Base-by-base conservation (phyloP, 2,113 vertebrate genomes). In the Sander vitreus region DNA sequence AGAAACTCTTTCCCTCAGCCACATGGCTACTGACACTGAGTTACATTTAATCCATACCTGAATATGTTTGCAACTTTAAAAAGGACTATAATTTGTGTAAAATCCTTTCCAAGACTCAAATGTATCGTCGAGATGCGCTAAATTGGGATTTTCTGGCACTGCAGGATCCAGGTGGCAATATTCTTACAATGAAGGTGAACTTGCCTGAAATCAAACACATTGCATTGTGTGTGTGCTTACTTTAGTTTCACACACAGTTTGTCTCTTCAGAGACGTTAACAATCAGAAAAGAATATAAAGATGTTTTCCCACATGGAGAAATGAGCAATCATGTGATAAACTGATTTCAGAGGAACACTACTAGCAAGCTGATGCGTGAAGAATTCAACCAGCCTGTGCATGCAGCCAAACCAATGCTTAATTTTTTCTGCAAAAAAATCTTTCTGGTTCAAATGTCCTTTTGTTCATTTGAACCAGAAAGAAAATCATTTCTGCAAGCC, bases 1-100 rank as follows among this genome's bases (percentile, higher is more conserved):
- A 85, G 89, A 84, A 92, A 91, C 87, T 58, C 87, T 58, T 83
- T 59, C 14, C 33, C 76, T 85, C 76, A 74, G 73, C 67, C 66
- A 51, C 63, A 69, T 19, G 18, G 48, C 73, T 25, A 25, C 59
- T 70, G 80, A 87, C 74, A 63, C 77, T 9, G 25, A 64, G 59
- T 69, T 66, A 69, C 62, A 67, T 78, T 85, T 85, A 81, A 90
- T 87, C 84, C 66, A 67, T 76, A 82, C 74, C 50, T 73, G 63
- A 79, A 89, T 45, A 45, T 54, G 62, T 80, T 73, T 80, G 68
- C 21, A 85, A 73, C 63, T 83, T 79, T n/a, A 21, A 84, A 65
- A 76, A 27, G 71, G 45, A 45, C 18, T 30, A 51, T 70, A 82
- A 76, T 71, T 71, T 67, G 47, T 51, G 58, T 5, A 8, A 43